These are phyloP conservation scores for Malaclemys terrapin DNA, from an alignment of 2,113 vertebrate species.

Conservation along the genomic window DNA sequence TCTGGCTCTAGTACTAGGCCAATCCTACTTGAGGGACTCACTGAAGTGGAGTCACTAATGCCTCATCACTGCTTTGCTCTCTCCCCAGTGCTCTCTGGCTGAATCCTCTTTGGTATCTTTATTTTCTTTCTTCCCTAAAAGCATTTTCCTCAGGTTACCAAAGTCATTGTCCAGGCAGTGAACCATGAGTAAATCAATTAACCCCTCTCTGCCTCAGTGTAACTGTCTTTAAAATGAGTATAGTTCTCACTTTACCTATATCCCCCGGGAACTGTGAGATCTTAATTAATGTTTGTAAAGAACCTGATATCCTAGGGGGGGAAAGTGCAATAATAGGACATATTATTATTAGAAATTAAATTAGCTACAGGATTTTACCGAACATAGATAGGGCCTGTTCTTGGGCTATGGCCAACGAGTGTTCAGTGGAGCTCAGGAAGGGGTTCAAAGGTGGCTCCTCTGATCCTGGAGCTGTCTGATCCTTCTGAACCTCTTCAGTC, in stretches of 20 bases:
- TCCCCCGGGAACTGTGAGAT: background rate
- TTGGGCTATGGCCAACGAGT: background rate
- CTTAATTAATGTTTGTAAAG: conserved; percentile 22
- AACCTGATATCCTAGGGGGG: background rate
- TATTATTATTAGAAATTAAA: conserved; percentile 33
- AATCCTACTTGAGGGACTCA: background rate
- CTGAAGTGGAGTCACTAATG: background rate
- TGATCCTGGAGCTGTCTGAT: background rate
- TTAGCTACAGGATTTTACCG: background rate
- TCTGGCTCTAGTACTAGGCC: background rate
- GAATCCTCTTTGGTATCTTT: background rate
- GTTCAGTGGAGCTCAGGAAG: background rate
- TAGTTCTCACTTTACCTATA: background rate
- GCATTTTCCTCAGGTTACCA: background rate
- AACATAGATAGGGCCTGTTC: background rate
- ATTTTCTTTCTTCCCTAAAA: background rate
- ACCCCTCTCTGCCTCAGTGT: background rate
- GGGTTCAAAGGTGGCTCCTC: conserved; percentile 7
- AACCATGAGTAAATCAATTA: background rate
- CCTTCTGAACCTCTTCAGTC: background rate
- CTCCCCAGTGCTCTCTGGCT: background rate
- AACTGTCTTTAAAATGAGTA: background rate
- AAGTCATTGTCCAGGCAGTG: background rate
- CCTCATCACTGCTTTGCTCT: background rate
- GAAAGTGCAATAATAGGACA: background rate